A percentile compares a stretch with the other conserved stretches of the same genome.
These are phyloP conservation scores for Nyleta sp. DNA, from an alignment of 2,888 invertebrate species.

Conservation along the genomic window DNA sequence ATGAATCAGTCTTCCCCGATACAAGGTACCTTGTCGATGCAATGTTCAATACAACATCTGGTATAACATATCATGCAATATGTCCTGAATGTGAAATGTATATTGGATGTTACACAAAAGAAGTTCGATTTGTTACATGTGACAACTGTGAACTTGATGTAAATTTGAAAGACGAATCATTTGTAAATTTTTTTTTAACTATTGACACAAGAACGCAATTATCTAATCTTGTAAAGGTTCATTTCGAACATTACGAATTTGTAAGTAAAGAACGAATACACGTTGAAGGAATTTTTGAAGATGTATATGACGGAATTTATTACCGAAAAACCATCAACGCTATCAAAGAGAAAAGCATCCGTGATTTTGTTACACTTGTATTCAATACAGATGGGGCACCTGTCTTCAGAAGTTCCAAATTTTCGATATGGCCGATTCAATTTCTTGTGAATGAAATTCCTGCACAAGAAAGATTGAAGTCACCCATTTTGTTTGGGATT, in stretches of 20 bases:
- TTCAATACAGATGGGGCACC: conserved; percentile 37
- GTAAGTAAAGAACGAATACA: no score
- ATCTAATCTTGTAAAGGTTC: background rate
- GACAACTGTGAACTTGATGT: conserved; percentile 1
- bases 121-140: conserved; percentile 5
- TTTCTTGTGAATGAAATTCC: conserved; percentile 23
- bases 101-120: conserved; percentile 11
- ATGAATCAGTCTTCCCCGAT: conserved; percentile 3
- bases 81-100: conserved; percentile 6
- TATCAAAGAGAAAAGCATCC: background rate
- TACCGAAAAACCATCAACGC: no score
- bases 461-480: conserved; percentile 7
- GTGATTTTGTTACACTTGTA: background rate
- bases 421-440: conserved; percentile 29
- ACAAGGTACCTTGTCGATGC: background rate
- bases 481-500: conserved; percentile 24
- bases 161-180: background rate
- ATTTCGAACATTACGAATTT: background rate
- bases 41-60: conserved; percentile 1
- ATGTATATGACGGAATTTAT: no score
- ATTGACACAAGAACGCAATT: conserved; percentile 2
- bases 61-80: conserved; percentile 5
- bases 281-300: no score
- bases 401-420: conserved; percentile 6
- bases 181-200: background rate